A percentile compares a stretch with the other conserved stretches of the same genome.
These are phyloP conservation scores for Tenodera sinensis DNA, from an alignment of 2,888 invertebrate genomes.

Conservation along the genomic window DNA sequence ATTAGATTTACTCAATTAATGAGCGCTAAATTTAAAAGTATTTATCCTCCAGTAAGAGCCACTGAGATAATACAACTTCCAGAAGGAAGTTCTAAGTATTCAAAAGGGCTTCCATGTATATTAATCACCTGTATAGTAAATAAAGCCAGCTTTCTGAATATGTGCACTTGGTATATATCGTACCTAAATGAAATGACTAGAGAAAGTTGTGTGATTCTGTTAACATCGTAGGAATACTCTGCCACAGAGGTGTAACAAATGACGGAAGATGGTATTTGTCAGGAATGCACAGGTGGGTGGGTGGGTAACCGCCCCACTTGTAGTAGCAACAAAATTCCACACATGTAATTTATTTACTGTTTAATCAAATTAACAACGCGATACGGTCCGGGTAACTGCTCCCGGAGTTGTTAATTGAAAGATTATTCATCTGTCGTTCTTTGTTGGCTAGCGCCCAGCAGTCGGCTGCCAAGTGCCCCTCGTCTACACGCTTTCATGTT, in stretches of 20 bases:
- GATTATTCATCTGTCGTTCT: constrained; percentile 26
- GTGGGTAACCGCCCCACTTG: neutral
- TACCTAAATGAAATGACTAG: too few relatives aligned
- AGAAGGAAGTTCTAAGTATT: too few relatives aligned
- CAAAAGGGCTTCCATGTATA: too few relatives aligned
- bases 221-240: neutral
- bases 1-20: too few relatives aligned
- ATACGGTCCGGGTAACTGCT: neutral
- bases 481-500: too few relatives aligned
- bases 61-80: too few relatives aligned
- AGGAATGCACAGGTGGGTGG: neutral
- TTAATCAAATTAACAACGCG: constrained; percentile 15
- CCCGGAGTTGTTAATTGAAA: constrained; percentile 26
- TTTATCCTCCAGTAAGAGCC: too few relatives aligned
- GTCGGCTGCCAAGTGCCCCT: neutral
- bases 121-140: too few relatives aligned
- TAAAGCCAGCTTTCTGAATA: too few relatives aligned
- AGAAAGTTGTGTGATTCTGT: too few relatives aligned
- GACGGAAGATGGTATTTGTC: neutral
- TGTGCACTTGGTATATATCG: too few relatives aligned
- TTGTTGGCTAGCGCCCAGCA: neutral
- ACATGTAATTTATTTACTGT: neutral
- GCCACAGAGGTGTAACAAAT: neutral
- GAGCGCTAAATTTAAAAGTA: too few relatives aligned
- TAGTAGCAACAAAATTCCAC: neutral